Conservation (phyloP, 2,888 invertebrate genomes). For the Diarsia mendica region DNA sequence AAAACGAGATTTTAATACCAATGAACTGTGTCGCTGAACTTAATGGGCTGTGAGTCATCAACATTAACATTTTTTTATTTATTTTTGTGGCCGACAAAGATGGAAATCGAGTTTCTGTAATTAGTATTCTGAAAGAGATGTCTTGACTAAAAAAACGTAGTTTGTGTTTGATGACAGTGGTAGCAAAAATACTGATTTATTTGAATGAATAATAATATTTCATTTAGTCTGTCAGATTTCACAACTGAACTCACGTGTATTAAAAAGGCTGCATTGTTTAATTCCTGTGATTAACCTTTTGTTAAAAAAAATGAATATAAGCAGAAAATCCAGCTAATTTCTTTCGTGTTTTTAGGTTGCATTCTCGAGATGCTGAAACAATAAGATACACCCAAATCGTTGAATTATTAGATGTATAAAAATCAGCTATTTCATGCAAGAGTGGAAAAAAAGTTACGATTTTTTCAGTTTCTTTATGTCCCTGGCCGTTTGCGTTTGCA, state of each 20-base stretch:
- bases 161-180: neutral
- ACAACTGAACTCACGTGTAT: neutral
- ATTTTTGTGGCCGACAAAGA: neutral
- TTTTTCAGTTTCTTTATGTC: no score
- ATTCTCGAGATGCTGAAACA: no score
- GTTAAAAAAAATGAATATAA: no score
- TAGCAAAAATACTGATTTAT: neutral
- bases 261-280: neutral
- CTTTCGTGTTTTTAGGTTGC: no score
- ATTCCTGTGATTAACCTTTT: neutral
- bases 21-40: constrained; percentile 38
- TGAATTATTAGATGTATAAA: no score
- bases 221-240: neutral
- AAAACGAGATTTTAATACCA: constrained; percentile 49
- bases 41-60: constrained; percentile 41
- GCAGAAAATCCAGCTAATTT: no score
- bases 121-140: neutral
- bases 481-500: no score
- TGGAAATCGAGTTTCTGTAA: constrained; percentile 1
- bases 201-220: neutral
- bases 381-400: no score
- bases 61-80: constrained; percentile 20
- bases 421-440: no score
- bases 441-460: no score
- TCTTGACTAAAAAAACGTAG: neutral